Evolutionary conservation across 2,113 vertebrate species (phyloP), one percentile per base, ranked within the genome.

Genomic region (Choloepus hoffmanni): DNA sequence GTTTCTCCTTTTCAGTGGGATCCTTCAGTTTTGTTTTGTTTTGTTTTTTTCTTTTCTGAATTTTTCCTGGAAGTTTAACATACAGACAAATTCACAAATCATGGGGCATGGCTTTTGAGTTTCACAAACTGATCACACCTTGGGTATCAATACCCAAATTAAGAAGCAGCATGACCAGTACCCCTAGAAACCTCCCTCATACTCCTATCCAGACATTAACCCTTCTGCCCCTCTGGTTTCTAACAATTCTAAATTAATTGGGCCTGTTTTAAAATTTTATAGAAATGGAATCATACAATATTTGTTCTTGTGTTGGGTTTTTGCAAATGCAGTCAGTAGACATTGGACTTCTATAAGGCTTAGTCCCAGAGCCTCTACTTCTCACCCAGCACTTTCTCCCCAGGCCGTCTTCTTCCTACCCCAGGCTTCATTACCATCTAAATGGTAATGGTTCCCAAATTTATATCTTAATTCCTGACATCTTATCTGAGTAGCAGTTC

Each of bases 181-280:
- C 58, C 26, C 26, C 33, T 2, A 0, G 4, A 24, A 21, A 0
- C 19, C 48, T 16, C 33, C 60, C 19, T 43, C 10, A 2, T 40
- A 26, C 43, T 36, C 19, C 72, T 85, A 40, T 30, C 33, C 7
- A 24, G n/a, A 19, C 1, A 0, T 10, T 14, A 26, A n/a, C 58
- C n/a, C 12, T 28, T 74, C 5, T 33, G n/a, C 16, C 53, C n/a
- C 30, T 78, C 14, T n/a, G 21, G 12, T 76, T 70, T 12, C 14
- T 74, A 28, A 14, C 23, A 23, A 30, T 45, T 15, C 0, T 9
- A 28, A 4, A 3, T 3, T 33, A 30, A 30, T 50, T 78, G 36
- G 48, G n/a, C 23, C 58, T n/a, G 4, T 2, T 45, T 58, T 8
- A n/a, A 55, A 67, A 18, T 55, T 43, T 12, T 6, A 11, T 4